Conservation (phyloP, 2,113 vertebrate species). For the Cyanoramphus novaezelandiae region DNA sequence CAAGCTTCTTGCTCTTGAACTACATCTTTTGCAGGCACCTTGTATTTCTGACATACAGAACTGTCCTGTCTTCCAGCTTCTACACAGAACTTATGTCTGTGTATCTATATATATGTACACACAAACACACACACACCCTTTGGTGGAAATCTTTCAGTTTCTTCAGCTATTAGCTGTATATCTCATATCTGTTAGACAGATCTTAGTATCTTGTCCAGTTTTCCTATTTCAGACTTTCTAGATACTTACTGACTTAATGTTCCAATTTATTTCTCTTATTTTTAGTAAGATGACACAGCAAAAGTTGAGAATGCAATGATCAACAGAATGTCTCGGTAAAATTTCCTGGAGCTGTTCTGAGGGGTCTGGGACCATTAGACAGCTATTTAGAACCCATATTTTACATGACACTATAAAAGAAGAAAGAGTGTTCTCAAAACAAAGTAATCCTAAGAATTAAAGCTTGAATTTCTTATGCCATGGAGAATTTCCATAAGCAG, state of each 20-base stretch:
- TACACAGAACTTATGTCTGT: neutral
- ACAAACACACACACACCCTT: accelerated
- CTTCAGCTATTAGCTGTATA: neutral
- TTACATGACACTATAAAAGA: neutral
- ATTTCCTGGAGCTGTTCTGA: neutral
- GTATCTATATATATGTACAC: neutral
- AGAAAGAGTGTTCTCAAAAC: neutral
- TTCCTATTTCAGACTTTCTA: neutral
- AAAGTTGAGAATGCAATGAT: neutral
- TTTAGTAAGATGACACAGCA: neutral
- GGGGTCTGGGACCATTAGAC: neutral
- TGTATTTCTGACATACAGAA: neutral
- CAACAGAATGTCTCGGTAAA: neutral
- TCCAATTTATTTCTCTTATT: neutral
- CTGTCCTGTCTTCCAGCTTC: neutral
- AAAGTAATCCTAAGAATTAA: neutral
- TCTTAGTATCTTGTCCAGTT: neutral
- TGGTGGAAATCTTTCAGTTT: neutral
- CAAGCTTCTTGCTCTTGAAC: neutral
- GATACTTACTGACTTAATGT: neutral
- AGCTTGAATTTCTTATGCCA: neutral
- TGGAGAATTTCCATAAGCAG: neutral
- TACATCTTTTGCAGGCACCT: neutral
- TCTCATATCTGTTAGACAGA: neutral
- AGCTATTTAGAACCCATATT: neutral